A percentile compares a stretch with the other conserved stretches of the same genome.
Conservation (phyloP, 1,140 invertebrate species). For the Drosophila rufa region DNA sequence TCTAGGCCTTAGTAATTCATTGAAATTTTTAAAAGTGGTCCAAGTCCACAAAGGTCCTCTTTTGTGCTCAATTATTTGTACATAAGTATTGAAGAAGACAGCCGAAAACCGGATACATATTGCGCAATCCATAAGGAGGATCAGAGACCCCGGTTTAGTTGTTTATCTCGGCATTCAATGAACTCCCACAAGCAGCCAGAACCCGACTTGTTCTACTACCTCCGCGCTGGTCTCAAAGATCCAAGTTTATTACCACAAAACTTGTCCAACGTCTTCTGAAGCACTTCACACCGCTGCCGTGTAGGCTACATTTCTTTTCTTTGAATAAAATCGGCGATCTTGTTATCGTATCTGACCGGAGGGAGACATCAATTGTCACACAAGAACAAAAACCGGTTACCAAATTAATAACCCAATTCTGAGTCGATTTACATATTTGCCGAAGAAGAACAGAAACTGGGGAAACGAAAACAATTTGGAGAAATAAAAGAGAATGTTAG, state of each 20-base stretch:
- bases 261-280: slow-evolving; percentile 67
- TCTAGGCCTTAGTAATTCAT: not conserved
- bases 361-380: slow-evolving; percentile 25
- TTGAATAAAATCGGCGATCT: slow-evolving; percentile 54
- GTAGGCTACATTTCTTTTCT: slow-evolving; percentile 59
- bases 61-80: not conserved
- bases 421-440: slow-evolving; percentile 57
- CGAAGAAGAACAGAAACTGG: slow-evolving; percentile 20
- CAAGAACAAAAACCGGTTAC: slow-evolving; percentile 42
- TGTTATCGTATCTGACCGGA: slow-evolving; percentile 27
- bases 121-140: slow-evolving; percentile 40
- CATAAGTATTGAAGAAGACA: not conserved
- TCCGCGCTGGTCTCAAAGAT: not conserved
- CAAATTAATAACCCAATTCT: slow-evolving; percentile 67
- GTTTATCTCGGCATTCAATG: slow-evolving; percentile 66
- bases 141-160: slow-evolving; percentile 12
- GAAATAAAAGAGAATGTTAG: not conserved
- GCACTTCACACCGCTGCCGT: slow-evolving; percentile 12
- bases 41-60: not conserved
- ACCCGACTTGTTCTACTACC: slow-evolving; percentile 30
- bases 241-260: slow-evolving; percentile 41
- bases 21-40: not conserved
- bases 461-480: slow-evolving; percentile 23
- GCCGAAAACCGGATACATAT: slow-evolving; percentile 26
- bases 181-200: slow-evolving; percentile 51